Evolutionary conservation across 2,113 vertebrate species (phyloP).

Genomic region (Rhea pennata): DNA sequence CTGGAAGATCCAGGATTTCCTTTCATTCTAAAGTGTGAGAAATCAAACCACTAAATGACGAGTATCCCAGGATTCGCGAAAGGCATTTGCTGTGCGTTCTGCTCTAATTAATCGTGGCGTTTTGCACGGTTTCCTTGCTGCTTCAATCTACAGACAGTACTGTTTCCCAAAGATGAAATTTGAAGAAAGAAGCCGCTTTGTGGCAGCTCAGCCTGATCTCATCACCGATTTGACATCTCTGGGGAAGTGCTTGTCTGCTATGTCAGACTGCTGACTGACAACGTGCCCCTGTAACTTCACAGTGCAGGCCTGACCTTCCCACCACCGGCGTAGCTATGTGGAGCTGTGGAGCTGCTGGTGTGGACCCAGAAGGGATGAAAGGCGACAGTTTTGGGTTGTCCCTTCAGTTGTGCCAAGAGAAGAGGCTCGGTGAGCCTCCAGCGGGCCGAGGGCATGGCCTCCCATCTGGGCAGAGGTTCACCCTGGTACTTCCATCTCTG

Average conservation of each 20-base stretch:
- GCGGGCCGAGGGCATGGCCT: no score
- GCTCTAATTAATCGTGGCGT: neutral
- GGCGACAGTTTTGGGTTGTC: neutral
- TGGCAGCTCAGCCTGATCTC: neutral
- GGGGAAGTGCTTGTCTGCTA: neutral
- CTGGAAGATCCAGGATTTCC: neutral
- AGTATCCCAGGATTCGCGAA: neutral
- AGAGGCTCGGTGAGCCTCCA: neutral
- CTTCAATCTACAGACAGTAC: neutral
- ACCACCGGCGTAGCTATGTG: rapidly evolving
- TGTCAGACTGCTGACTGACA: conserved; percentile 9
- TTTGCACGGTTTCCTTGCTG: neutral
- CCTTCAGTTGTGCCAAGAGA: neutral
- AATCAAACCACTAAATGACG: neutral
- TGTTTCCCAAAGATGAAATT: neutral
- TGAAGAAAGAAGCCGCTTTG: neutral
- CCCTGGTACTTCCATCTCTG: no score
- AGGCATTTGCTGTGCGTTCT: neutral
- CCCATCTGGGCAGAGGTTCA: no score
- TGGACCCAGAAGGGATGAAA: neutral
- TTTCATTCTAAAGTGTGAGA: neutral
- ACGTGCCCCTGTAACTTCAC: neutral
- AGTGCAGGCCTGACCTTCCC: neutral
- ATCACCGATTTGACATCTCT: neutral
- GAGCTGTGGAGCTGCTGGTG: neutral